Conservation (phyloP, 2,888 invertebrate genomes). For the Dynastes grantii region DNA sequence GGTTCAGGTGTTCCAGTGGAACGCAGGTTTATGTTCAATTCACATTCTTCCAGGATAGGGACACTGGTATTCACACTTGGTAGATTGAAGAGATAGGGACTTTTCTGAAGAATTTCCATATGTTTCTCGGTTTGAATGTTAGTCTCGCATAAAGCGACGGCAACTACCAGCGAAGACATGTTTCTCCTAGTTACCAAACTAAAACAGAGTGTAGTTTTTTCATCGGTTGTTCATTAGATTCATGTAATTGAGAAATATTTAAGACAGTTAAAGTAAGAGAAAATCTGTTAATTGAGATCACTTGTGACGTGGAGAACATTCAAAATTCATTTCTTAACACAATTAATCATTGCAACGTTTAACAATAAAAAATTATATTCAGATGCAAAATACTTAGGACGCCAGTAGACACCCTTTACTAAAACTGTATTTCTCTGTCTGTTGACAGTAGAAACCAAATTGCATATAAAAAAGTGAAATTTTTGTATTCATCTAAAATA, state of each 20-base stretch:
- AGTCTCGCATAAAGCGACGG: slow-evolving; percentile 73
- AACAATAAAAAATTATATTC: too few relatives aligned
- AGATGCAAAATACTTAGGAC: too few relatives aligned
- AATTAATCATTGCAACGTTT: too few relatives aligned
- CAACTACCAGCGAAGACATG: slow-evolving; percentile 76
- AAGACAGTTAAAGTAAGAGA: too few relatives aligned
- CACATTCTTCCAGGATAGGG: not conserved
- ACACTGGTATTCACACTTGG: not conserved
- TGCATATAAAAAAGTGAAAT: too few relatives aligned
- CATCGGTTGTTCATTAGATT: not conserved
- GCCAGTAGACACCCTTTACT: too few relatives aligned
- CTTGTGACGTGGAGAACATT: too few relatives aligned
- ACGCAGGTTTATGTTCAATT: not conserved
- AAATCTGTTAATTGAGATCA: too few relatives aligned
- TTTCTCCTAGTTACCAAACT: slow-evolving; percentile 54
- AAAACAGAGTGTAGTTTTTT: not conserved
- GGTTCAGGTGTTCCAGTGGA: slow-evolving; percentile 37
- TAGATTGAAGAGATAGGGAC: slow-evolving; percentile 30
- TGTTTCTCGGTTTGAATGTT: not conserved
- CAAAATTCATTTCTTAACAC: too few relatives aligned
- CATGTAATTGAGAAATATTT: not conserved
- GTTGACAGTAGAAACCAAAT: too few relatives aligned
- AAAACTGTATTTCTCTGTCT: too few relatives aligned
- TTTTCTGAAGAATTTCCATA: slow-evolving; percentile 30
- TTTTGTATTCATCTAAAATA: too few relatives aligned